phyloP scores from a whole-genome alignment of 2,888 invertebrate species.

The Oxyteleia sp. region DNA sequence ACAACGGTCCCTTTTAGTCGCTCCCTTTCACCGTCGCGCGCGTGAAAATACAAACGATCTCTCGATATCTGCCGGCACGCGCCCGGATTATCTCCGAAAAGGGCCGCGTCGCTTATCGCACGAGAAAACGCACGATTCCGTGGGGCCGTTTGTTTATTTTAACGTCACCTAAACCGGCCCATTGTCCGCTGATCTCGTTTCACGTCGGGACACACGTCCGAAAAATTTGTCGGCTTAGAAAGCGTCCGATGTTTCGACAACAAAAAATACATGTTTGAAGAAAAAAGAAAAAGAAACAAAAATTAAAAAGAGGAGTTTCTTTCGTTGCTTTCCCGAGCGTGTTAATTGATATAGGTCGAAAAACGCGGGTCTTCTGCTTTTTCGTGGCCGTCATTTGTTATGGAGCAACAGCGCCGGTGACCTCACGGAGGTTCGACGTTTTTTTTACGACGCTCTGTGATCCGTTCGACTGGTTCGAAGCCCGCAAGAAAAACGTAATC shows the following conservation, averaged over 20 bases:
- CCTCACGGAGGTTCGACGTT: slow-evolving; percentile 53
- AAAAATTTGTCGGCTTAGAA: too few relatives aligned
- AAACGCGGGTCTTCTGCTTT: slow-evolving; percentile 28
- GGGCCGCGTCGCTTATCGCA: slow-evolving; percentile 24
- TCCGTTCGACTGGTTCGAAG: slow-evolving; percentile 77
- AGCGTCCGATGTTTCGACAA: too few relatives aligned
- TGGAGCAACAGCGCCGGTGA: slow-evolving; percentile 43
- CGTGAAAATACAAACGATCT: slow-evolving; percentile 63
- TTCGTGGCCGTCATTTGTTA: slow-evolving; percentile 24
- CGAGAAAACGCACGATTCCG: slow-evolving; percentile 43
- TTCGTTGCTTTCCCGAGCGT: slow-evolving; percentile 13
- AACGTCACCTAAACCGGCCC: slow-evolving; percentile 29
- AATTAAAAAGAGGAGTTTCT: background rate
- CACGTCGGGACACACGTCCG: background rate
- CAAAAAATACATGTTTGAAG: too few relatives aligned
- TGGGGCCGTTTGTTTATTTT: slow-evolving; percentile 33
- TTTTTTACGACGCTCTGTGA: slow-evolving; percentile 74
- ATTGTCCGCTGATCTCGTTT: slow-evolving; percentile 32
- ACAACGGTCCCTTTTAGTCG: slow-evolving; percentile 61
- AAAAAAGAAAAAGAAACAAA: too few relatives aligned
- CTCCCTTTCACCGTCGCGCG: slow-evolving; percentile 31
- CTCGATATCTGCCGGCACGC: slow-evolving; percentile 63
- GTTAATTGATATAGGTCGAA: slow-evolving; percentile 32
- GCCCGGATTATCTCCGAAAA: slow-evolving; percentile 55
- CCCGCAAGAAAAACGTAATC: slow-evolving; percentile 64